Conservation (phyloP, 2,888 invertebrate species). For the Eutolmus rufibarbis region DNA sequence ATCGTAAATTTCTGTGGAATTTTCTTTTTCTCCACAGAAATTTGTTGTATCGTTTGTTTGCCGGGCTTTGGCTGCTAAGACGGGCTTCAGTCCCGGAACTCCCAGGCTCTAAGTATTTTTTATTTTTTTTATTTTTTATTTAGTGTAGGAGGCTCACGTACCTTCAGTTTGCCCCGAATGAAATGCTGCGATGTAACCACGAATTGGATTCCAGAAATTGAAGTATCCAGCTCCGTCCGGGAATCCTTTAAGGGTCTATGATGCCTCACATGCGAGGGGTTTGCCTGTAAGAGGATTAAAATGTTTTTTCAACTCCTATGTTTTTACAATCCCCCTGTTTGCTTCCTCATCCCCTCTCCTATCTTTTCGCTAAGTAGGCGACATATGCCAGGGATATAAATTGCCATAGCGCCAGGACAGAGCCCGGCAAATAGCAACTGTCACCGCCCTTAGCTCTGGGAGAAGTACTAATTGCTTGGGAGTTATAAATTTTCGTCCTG, state of each 20-base stretch:
- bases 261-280: slow-evolving; percentile 58
- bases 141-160: slow-evolving; percentile 48
- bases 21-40: slow-evolving; percentile 15
- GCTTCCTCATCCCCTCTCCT: background rate
- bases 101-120: background rate
- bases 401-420: background rate
- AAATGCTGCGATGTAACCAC: slow-evolving; percentile 65
- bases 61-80: background rate
- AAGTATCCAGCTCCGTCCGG: slow-evolving; percentile 62
- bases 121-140: background rate
- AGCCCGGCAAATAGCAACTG: background rate
- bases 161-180: slow-evolving; percentile 66
- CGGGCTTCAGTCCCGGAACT: background rate
- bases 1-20: background rate
- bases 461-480: slow-evolving; percentile 6
- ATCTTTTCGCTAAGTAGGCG: background rate
- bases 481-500: slow-evolving; percentile 3
- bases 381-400: background rate
- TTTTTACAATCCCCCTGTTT: background rate
- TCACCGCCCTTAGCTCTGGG: background rate
- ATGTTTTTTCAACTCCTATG: background rate
- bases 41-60: slow-evolving; percentile 4
- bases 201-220: slow-evolving; percentile 66
- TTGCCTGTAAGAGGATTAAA: slow-evolving; percentile 53
- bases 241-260: slow-evolving; percentile 57